Base-by-base conservation (phyloP, 2,888 invertebrate species). In the Spodoptera littoralis region DNA sequence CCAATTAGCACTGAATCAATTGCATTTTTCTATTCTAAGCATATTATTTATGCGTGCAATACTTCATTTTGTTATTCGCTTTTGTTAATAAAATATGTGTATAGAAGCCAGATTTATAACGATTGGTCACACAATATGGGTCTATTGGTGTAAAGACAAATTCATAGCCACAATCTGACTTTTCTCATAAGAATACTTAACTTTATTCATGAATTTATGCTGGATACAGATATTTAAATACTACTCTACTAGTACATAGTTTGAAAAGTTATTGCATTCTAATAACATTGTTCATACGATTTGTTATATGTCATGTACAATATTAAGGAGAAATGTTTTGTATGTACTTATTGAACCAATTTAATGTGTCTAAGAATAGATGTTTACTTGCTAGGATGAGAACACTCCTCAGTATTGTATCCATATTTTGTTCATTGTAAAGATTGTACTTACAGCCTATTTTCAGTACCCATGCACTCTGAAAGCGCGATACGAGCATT, bases 311-410 rank as follows among this genome's bases (percentile, higher is more conserved):
- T 43, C 27, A 43, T 30, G 43, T 53, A 69, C 9, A 24, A 45
- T 57, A 54, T 44, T 46, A 24, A 52, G 30, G 42, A 55, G 4
- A 48, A 8, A 4, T 50, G 30, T 46, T 2, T 45, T n/a, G n/a
- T 51, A 41, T 41, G 30, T 70, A 65, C 54, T 55, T 69, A 55
- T 44, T 30, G 30, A 60, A 65, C 42, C 13, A 63, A 53, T 52
- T 52, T 42, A 56, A 56, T 49, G 6, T 58, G 13, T 51, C 13
- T 48, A 52, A 44, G 12, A 22, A 41, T 67, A 24, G 13, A 36
- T 9, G n/a, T 55, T 36, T 46, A 11, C 8, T 47, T 47, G 27
- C 36, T 11, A 46, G 44, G 62, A 13, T 67, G 63, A 52, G 36
- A 71, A 65, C 42, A 49, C 60, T 60, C 59, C 59, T 41, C 36